These are phyloP conservation scores for Eonycteris spelaea DNA, from an alignment of 2,113 vertebrate genomes.

Conservation along the genomic window DNA sequence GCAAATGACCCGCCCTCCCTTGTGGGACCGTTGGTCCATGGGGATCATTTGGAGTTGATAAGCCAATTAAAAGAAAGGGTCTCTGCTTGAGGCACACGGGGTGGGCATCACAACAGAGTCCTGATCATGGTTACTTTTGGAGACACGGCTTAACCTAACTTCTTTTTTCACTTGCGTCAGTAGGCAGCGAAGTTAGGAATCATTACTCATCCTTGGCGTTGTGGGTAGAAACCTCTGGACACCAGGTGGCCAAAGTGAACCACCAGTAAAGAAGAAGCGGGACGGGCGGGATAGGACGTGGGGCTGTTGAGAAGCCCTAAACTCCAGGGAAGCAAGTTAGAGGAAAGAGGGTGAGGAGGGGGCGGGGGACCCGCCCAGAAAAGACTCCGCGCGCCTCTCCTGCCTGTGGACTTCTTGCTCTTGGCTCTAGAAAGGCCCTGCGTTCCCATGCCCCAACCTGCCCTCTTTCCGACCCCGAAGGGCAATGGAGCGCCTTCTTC, in stretches of 20 bases:
- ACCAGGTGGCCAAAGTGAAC: background rate
- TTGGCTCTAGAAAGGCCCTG: background rate
- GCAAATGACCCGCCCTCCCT: background rate
- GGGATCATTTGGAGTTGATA: background rate
- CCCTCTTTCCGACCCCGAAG: background rate
- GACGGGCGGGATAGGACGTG: accelerated
- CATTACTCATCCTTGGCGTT: background rate
- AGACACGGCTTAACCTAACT: background rate
- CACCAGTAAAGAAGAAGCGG: background rate
- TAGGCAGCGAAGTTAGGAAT: background rate
- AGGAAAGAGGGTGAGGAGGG: background rate
- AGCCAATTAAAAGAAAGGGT: background rate
- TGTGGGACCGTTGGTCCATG: background rate
- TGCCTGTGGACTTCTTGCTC: background rate
- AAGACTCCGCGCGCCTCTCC: background rate
- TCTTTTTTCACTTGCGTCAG: background rate
- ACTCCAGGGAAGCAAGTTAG: background rate
- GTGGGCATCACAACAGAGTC: background rate
- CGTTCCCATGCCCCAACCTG: background rate
- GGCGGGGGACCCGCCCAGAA: background rate
- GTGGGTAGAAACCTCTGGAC: too few relatives aligned
- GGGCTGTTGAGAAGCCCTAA: background rate
- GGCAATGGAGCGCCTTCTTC: background rate
- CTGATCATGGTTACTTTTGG: background rate
- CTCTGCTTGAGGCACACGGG: background rate